A percentile compares a stretch with the other conserved stretches of the same genome.
phyloP scores from a whole-genome alignment of 2,113 vertebrate species.

The Procavia capensis region DNA sequence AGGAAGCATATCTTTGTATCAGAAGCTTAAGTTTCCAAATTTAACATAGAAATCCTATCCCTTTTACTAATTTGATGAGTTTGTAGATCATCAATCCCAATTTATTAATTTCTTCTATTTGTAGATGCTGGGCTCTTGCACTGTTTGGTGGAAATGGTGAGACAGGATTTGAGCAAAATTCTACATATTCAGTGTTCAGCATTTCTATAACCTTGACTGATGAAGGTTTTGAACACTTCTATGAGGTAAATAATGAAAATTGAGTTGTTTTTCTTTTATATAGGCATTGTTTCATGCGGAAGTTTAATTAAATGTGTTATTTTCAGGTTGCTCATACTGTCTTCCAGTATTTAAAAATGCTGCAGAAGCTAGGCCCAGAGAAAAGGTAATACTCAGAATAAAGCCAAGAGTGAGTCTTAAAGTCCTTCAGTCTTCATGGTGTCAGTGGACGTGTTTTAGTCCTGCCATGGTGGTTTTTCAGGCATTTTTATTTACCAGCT shows the following conservation, averaged over 20 bases:
- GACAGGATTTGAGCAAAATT: slow-evolving; percentile 97
- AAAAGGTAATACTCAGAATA: slow-evolving; percentile 88
- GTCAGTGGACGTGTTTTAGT: not conserved
- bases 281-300: slow-evolving; percentile 20
- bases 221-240: slow-evolving; percentile 96
- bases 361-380: slow-evolving; percentile 94
- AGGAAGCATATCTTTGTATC: slow-evolving; percentile 27
- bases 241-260: slow-evolving; percentile 89
- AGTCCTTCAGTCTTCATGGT: not conserved
- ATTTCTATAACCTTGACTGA: slow-evolving; percentile 97
- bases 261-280: slow-evolving; percentile 42
- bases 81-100: slow-evolving; percentile 19
- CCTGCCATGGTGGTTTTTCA: not conserved
- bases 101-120: slow-evolving; percentile 32
- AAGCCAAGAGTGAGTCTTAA: not conserved
- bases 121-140: slow-evolving; percentile 96
- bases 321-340: slow-evolving; percentile 94
- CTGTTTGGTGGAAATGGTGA: slow-evolving; percentile 97
- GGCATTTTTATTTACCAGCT: slow-evolving; percentile 34
- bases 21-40: slow-evolving; percentile 29
- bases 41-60: slow-evolving; percentile 9
- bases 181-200: slow-evolving; percentile 97
- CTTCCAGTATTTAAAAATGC: slow-evolving; percentile 98
- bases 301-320: slow-evolving; percentile 69
- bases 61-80: slow-evolving; percentile 47